phyloP scores from a whole-genome alignment of 2,113 vertebrate species.

The Hyaena hyaena region DNA sequence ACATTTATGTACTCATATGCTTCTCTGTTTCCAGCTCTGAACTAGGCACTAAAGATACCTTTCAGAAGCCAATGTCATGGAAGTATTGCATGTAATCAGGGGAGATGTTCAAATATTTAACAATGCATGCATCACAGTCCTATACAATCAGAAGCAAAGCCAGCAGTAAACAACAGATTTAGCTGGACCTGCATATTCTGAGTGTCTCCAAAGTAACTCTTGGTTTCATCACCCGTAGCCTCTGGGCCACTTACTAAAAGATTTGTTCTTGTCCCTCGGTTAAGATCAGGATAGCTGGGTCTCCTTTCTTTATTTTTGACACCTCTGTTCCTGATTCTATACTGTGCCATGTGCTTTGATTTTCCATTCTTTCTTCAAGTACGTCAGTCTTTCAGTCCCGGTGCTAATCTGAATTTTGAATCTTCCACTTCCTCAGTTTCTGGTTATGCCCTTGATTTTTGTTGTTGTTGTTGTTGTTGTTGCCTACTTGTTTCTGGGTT shows the following conservation, averaged over 20 bases:
- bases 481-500: neutral
- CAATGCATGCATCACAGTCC: neutral
- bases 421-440: neutral
- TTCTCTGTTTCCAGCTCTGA: neutral
- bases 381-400: neutral
- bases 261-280: neutral
- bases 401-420: neutral
- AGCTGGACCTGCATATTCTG: too few relatives aligned
- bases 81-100: neutral
- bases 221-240: neutral
- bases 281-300: neutral
- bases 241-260: neutral
- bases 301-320: neutral
- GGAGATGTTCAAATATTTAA: neutral
- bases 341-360: neutral
- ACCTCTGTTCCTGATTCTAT: neutral
- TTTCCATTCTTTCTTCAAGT: neutral
- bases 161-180: neutral
- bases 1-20: neutral
- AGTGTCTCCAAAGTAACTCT: neutral
- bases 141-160: neutral
- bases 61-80: neutral
- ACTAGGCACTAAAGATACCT: neutral
- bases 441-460: neutral
- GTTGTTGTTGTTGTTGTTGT: neutral